A percentile compares a stretch with the other conserved stretches of the same genome.
These are phyloP conservation scores for Gerris lacustris DNA, from an alignment of 2,888 invertebrate genomes.

Conservation along the genomic window DNA sequence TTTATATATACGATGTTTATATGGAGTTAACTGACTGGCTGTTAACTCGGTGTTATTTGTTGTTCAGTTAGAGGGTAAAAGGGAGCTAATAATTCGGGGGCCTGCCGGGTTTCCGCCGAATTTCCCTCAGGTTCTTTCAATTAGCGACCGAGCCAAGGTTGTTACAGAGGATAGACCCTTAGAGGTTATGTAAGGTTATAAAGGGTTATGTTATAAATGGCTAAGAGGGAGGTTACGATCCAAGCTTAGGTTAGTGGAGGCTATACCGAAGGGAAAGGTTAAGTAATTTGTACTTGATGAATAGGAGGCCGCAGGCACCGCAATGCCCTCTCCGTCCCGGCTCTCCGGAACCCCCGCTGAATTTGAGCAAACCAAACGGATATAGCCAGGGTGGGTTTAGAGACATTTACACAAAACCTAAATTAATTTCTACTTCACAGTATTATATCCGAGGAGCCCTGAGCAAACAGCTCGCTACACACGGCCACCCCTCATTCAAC, in stretches of 20 bases:
- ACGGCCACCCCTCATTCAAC: too few relatives aligned
- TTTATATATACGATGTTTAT: too few relatives aligned
- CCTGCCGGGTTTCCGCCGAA: neutral
- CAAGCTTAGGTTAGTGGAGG: too few relatives aligned
- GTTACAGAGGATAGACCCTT: neutral
- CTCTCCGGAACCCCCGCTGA: neutral
- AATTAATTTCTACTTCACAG: neutral
- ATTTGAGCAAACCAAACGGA: neutral
- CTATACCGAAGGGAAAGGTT: neutral
- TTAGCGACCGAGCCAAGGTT: neutral
- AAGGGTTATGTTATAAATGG: constrained; percentile 1
- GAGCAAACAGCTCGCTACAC: too few relatives aligned
- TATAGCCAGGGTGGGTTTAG: neutral
- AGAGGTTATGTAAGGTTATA: neutral
- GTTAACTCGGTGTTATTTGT: too few relatives aligned
- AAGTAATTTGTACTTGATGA: neutral
- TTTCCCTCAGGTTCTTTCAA: neutral
- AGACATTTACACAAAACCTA: neutral
- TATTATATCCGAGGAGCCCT: neutral
- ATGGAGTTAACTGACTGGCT: too few relatives aligned
- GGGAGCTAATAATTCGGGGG: neutral
- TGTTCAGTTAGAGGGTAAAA: neutral
- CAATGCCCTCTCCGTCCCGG: neutral
- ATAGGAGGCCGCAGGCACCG: constrained; percentile 1
- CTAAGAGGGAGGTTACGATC: neutral